Base-by-base conservation (phyloP, 2,797 vertebrate genomes). In the Cossypha heuglini region DNA sequence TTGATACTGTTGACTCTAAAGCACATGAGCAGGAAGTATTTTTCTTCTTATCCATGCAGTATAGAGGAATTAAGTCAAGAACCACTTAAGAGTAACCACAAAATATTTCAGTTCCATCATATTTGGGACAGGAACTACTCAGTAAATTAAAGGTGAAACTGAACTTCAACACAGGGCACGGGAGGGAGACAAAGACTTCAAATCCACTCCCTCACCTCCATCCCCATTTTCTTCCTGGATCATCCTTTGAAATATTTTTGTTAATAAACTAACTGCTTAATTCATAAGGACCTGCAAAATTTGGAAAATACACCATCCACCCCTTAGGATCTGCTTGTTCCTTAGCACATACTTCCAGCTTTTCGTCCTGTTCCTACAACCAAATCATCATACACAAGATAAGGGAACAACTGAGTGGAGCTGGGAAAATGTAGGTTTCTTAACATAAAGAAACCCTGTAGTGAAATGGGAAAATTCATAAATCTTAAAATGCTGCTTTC, bases 171-270 rank as follows among this genome's bases (percentile, higher is more conserved):
- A 66, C 1, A 2, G n/a, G 35, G 63, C 86, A 87, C 1, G 8
- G 78, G 77, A 93, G 64, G 75, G 74, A 94, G 62, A 94, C 88
- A 96, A 92, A 92, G 90, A 85, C 83, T 94, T 89, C 33, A 62
- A 68, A 90, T 74, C 31, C 37, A 71, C 35, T 59, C 61, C n/a
- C 54, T 16, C 28, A 51, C 20, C 17, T 92, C 58, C 49, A 90
- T 16, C 2, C 43, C 20, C 11, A 20, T 87, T 82, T 87, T 77
- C n/a, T 37, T 87, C 61, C 61, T 40, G 57, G 46, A 64, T 26
- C 4, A 0, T 33, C 55, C 52, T 66, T 81, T 61, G 19, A 66
- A 81, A 49, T 55, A 40, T 35, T 85, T 91, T 61, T 61, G 14
- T 66, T 59, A 59, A 42, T 25, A 80, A 57, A 71, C 16, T 38